Conservation (phyloP, 2,113 vertebrate species). For the Helogale parvula region DNA sequence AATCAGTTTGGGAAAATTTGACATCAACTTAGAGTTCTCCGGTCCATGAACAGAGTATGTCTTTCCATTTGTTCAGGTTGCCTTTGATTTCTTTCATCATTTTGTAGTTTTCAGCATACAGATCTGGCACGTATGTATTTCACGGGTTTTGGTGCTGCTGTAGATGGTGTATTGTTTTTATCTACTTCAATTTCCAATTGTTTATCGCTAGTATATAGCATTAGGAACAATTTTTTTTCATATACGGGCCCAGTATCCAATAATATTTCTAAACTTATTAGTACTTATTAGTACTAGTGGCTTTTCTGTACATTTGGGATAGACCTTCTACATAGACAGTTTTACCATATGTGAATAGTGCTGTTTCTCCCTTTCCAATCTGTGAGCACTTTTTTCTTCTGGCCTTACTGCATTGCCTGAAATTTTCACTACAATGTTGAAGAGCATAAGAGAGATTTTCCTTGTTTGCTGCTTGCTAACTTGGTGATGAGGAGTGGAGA, state of each 20-base stretch:
- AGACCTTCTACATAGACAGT: background rate
- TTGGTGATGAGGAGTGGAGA: background rate
- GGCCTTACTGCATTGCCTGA: background rate
- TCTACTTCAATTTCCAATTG: background rate
- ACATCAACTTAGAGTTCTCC: background rate
- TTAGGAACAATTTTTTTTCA: background rate
- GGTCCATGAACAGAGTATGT: background rate
- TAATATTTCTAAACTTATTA: background rate
- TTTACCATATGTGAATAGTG: background rate
- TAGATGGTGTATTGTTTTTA: background rate
- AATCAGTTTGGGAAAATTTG: background rate
- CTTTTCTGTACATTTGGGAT: background rate
- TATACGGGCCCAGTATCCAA: background rate
- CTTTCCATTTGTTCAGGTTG: background rate
- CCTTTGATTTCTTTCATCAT: constrained; percentile 5
- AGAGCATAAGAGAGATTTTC: background rate
- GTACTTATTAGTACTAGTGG: background rate
- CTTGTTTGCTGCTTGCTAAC: background rate
- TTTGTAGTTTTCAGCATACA: constrained; percentile 27
- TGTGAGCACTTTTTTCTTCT: constrained; percentile 27
- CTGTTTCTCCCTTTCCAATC: constrained; percentile 8
- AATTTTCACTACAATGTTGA: background rate
- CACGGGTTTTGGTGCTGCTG: background rate
- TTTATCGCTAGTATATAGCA: background rate
- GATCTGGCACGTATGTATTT: background rate